Percentiles rank a stretch among this genome's conserved stretches.
phyloP scores from a whole-genome alignment of 2,797 vertebrate species.

The Eospalax fontanierii region DNA sequence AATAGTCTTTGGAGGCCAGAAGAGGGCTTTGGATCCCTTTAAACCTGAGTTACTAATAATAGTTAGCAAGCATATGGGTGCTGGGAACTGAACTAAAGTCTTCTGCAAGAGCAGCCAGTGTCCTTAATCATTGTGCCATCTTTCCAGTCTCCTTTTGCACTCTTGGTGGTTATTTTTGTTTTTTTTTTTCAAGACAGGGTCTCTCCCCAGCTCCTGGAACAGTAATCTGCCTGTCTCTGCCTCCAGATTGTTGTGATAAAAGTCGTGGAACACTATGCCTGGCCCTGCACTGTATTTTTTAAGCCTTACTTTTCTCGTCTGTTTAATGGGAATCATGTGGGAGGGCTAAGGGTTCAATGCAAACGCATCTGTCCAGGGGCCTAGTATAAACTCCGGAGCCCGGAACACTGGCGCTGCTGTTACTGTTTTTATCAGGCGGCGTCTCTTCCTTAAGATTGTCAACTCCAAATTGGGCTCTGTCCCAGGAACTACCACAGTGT shows the following conservation, averaged over 20 bases:
- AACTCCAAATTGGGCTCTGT: constrained; percentile 29
- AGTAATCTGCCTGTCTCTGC: neutral
- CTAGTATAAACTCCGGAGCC: neutral
- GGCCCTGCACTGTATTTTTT: neutral
- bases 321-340: neutral
- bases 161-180: too few species aligned
- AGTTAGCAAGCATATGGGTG: neutral
- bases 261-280: too few species aligned
- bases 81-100: neutral
- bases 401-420: neutral
- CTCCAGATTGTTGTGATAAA: neutral
- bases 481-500: constrained; percentile 43
- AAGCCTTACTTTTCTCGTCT: constrained; percentile 31
- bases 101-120: neutral
- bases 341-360: neutral
- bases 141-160: neutral
- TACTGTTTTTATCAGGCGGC: constrained; percentile 32
- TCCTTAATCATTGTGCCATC: neutral
- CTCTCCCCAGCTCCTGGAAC: too few species aligned
- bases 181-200: too few species aligned
- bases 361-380: neutral
- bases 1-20: neutral
- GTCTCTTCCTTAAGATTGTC: constrained; percentile 49
- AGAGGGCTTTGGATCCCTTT: neutral
- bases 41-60: neutral